Conservation (phyloP, 2,113 vertebrate genomes). For the Nestor notabilis region DNA sequence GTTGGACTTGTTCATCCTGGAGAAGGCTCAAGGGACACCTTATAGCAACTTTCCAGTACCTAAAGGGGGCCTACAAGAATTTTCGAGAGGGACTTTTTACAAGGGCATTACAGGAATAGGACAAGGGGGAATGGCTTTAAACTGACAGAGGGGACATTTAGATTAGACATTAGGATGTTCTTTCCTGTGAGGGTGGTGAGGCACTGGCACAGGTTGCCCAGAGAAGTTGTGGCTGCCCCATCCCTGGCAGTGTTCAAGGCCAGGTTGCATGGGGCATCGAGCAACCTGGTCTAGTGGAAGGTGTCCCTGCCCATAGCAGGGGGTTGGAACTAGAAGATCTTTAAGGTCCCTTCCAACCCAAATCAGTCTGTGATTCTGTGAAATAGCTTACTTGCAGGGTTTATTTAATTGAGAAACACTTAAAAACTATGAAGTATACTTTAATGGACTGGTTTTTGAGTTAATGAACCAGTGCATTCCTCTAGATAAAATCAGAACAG, state of each 20-base stretch:
- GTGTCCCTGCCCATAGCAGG: not conserved
- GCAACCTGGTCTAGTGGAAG: not conserved
- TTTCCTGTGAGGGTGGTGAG: not conserved
- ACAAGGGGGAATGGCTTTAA: not conserved
- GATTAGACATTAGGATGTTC: not conserved
- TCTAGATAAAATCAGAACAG: not conserved
- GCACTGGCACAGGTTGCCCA: not conserved
- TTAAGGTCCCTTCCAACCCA: not conserved
- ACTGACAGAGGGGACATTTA: not conserved
- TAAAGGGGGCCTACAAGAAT: not conserved
- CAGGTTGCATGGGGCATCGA: not conserved
- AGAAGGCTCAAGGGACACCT: not conserved
- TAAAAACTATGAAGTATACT: not conserved
- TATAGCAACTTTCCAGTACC: not conserved
- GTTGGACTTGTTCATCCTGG: not conserved
- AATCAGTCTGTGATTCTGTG: not conserved
- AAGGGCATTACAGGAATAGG: no score
- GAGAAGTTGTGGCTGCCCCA: not conserved
- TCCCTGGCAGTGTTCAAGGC: not conserved
- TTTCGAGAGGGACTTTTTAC: not conserved
- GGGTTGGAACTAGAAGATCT: not conserved
- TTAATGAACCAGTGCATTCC: not conserved
- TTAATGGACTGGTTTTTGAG: not conserved
- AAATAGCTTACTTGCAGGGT: not conserved
- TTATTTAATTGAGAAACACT: constrained; percentile 1